Evolutionary conservation across 2,113 vertebrate species (phyloP).

Genomic region (Pseudopodoces humilis): DNA sequence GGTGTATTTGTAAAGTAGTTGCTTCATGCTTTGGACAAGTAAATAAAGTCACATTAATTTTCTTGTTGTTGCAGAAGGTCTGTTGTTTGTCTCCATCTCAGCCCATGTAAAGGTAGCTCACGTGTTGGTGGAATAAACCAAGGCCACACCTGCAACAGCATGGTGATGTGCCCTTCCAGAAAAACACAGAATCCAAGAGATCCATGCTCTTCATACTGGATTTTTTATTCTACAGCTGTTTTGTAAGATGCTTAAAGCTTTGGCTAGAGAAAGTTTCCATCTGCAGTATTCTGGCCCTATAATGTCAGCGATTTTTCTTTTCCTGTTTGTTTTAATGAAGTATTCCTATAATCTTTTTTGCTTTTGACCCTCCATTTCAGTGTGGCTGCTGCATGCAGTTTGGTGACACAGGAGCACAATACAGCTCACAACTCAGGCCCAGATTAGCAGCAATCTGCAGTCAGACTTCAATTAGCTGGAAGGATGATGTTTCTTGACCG

Average conservation of each 20-base stretch:
- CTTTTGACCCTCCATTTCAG: background rate
- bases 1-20: background rate
- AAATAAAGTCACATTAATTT: background rate
- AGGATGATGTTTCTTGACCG: conserved; percentile 34
- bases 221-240: background rate
- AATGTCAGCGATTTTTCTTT: background rate
- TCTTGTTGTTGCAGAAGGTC: background rate
- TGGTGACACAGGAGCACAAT: background rate
- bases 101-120: background rate
- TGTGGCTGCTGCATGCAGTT: background rate
- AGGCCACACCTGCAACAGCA: background rate
- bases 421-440: background rate
- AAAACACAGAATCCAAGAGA: background rate
- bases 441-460: conserved; percentile 38
- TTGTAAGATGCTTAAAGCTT: background rate
- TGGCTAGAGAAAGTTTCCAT: background rate
- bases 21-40: background rate
- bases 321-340: background rate
- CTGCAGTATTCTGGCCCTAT: background rate
- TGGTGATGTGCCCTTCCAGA: background rate
- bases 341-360: background rate
- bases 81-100: background rate
- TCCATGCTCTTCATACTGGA: background rate
- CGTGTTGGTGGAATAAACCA: background rate
- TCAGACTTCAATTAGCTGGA: conserved; percentile 7